Conservation (phyloP, 2,888 invertebrate species). For the Tubulanus polymorphus region DNA sequence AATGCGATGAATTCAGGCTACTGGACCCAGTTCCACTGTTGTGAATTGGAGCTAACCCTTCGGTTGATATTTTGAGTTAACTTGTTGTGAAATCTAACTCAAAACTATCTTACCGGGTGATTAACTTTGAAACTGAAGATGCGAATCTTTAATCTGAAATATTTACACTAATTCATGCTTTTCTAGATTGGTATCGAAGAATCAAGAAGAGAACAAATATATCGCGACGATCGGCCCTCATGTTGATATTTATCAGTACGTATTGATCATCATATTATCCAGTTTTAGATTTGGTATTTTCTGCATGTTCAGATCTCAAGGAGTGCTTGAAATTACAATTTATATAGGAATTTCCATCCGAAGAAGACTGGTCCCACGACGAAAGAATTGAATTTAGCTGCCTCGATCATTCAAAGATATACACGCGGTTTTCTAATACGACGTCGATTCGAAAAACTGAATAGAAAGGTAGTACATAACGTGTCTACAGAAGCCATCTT, state of each 20-base stretch:
- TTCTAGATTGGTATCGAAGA: neutral
- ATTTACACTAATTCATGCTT: too few relatives aligned
- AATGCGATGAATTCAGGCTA: too few relatives aligned
- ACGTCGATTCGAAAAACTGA: slow-evolving; percentile 32
- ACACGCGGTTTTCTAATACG: slow-evolving; percentile 42
- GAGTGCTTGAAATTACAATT: too few relatives aligned
- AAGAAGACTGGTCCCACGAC: slow-evolving; percentile 38
- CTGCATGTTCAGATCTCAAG: too few relatives aligned
- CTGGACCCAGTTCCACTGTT: too few relatives aligned
- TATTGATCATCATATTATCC: slow-evolving; percentile 10
- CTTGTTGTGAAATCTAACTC: too few relatives aligned
- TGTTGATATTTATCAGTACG: slow-evolving; percentile 50
- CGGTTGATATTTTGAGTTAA: too few relatives aligned
- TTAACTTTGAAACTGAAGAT: too few relatives aligned
- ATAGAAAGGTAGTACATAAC: slow-evolving; percentile 46
- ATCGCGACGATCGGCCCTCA: slow-evolving; percentile 40
- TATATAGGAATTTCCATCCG: slow-evolving; percentile 45
- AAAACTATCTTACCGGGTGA: too few relatives aligned
- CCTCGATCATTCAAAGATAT: slow-evolving; percentile 41
- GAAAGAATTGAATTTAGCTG: slow-evolving; percentile 33
- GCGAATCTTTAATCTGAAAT: too few relatives aligned
- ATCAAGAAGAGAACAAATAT: neutral
- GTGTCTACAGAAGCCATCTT: too few relatives aligned
- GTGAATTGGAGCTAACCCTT: too few relatives aligned
- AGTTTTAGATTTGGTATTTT: neutral